These are phyloP conservation scores for Perithous albicinctus DNA, from an alignment of 2,888 invertebrate genomes.

Conservation along the genomic window DNA sequence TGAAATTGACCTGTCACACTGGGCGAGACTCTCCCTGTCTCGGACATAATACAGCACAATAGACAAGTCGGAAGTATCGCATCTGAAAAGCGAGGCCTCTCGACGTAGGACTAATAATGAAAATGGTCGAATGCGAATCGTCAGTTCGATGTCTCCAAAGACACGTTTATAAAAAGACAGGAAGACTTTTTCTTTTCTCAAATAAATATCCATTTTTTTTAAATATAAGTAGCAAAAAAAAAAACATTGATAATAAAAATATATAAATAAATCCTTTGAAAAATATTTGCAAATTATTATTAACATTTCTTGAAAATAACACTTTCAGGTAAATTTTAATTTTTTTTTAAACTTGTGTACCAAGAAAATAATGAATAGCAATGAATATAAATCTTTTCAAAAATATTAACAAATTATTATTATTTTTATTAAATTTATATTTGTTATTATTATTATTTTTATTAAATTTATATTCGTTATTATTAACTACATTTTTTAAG, in stretches of 20 bases:
- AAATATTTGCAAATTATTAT: no score
- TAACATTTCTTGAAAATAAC: no score
- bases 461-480: no score
- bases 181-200: background rate
- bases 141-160: background rate
- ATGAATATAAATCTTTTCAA: no score
- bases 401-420: no score
- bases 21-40: slow-evolving; percentile 3
- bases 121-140: background rate
- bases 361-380: no score
- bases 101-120: slow-evolving; percentile 18
- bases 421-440: no score
- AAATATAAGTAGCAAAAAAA: background rate
- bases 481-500: no score
- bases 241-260: background rate
- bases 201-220: background rate
- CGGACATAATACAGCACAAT: slow-evolving; percentile 32
- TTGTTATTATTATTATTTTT: no score
- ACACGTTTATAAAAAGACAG: background rate
- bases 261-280: background rate
- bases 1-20: slow-evolving; percentile 53
- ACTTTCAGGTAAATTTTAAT: no score
- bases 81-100: background rate
- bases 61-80: slow-evolving; percentile 20
- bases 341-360: no score